Evolutionary conservation across 1,140 invertebrate genomes (phyloP), one percentile per base, ranked within the genome.

Genomic region (Euglossa dilemma): DNA sequence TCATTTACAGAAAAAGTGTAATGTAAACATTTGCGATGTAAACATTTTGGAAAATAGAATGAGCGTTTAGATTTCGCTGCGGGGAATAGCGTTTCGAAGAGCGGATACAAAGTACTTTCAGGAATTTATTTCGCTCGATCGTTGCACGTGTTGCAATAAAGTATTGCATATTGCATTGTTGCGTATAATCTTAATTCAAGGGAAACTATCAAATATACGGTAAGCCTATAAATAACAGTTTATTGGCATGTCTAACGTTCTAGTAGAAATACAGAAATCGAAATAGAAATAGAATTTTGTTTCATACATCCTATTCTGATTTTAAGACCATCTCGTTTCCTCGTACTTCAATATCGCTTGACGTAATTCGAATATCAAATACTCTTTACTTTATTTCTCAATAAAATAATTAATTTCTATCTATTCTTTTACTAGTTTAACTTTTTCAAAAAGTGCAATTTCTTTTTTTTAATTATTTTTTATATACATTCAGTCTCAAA

Each of bases 131-230:
- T 64, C 36, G 47, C 18, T 74, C 57, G 70, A 74, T 74, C 59
- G 79, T 72, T 64, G 70, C 79, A 64, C 79, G 79, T 74, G 79
- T 74, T 80, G 23, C 59, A 61, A 80, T 80, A 80, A 80, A 74
- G 70, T 80, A 80, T 80, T 74, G 70, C 79, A 73, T 80, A 80
- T 74, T 80, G 79, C 70, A 64, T 74, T 66, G 70, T 66, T 74
- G 59, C 59, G 70, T 64, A 72, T 80, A 66, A 64, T 50, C 36
- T 64, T 74, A 56, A 74, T 59, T 80, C 59, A 63, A 47, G 50
- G n/a, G 59, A 61, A 64, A 64, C 57, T 74, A 74, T 80, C 47
- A 74, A 74, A 74, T 74, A 63, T 73, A 54, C 56, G 59, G 28
- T 52, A 47, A n/a, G 0, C 50, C 18, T 56, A 45, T 66, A 64